Conservation (phyloP, 2,888 invertebrate genomes). For the Nematopogon swammerdamellus region DNA sequence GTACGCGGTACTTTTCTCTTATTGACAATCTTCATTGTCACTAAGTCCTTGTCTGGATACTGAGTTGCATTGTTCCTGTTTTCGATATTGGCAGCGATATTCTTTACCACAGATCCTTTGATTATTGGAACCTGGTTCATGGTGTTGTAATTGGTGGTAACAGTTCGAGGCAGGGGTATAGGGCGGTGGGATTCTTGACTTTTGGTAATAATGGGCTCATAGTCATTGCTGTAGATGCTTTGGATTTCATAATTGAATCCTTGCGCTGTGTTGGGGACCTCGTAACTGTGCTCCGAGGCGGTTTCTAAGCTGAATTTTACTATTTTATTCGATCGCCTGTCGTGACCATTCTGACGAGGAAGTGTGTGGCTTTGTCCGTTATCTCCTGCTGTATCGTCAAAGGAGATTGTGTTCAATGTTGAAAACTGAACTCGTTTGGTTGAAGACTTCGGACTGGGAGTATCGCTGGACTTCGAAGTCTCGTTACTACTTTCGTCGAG, state of each 20-base stretch:
- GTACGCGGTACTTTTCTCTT: conserved; percentile 59
- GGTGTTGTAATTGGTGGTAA: conserved; percentile 20
- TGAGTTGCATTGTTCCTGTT: conserved; percentile 44
- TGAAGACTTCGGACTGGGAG: conserved; percentile 44
- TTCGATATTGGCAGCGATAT: conserved; percentile 47
- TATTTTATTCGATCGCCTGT: conserved; percentile 49
- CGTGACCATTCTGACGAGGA: conserved; percentile 24
- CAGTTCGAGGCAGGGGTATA: conserved; percentile 27
- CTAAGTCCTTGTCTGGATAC: conserved; percentile 39
- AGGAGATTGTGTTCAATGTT: conserved; percentile 59
- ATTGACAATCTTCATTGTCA: conserved; percentile 46
- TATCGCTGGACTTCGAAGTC: conserved; percentile 44
- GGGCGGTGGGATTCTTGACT: conserved; percentile 26
- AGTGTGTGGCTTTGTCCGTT: conserved; percentile 31
- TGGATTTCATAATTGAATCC: conserved; percentile 54
- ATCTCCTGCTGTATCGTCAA: conserved; percentile 41
- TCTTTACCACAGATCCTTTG: conserved; percentile 50
- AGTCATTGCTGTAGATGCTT: conserved; percentile 73
- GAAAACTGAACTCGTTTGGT: conserved; percentile 62
- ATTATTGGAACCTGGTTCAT: conserved; percentile 36
- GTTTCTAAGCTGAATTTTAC: conserved; percentile 51
- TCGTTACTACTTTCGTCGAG: conserved; percentile 57
- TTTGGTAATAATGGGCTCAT: conserved; percentile 66
- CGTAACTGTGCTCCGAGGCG: conserved; percentile 58
- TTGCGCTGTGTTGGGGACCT: conserved; percentile 56